Conservation (phyloP, 2,888 invertebrate genomes). For the Odontocerum albicorne region DNA sequence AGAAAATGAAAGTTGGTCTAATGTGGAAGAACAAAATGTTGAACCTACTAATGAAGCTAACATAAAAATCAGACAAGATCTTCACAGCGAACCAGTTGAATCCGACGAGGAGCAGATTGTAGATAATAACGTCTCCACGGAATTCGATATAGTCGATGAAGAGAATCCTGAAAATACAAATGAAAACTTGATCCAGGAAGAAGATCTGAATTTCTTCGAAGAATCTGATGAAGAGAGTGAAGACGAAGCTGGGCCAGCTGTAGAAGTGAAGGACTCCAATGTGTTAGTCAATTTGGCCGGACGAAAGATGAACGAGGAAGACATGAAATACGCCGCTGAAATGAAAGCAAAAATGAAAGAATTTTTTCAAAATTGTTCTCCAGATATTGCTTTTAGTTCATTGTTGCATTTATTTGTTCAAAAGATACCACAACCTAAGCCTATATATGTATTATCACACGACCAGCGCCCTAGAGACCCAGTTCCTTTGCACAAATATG, state of each 20-base stretch:
- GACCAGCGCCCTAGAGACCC: slow-evolving; percentile 11
- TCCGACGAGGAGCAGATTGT: background rate
- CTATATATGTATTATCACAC: slow-evolving; percentile 18
- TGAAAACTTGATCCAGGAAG: background rate
- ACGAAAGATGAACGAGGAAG: slow-evolving; percentile 9
- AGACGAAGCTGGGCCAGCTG: slow-evolving; percentile 2
- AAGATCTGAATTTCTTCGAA: background rate
- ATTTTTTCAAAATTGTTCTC: slow-evolving; percentile 21
- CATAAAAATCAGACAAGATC: background rate
- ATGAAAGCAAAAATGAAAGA: slow-evolving; percentile 28
- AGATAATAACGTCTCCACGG: background rate
- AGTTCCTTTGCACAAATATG: slow-evolving; percentile 9
- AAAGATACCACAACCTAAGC: slow-evolving; percentile 12
- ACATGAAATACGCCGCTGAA: slow-evolving; percentile 9
- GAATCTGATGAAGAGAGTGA: slow-evolving; percentile 18
- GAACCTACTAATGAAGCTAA: background rate
- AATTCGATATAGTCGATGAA: background rate
- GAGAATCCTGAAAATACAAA: slow-evolving; percentile 4
- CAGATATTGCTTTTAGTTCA: slow-evolving; percentile 12
- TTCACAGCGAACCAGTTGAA: background rate
- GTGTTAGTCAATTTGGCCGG: slow-evolving; percentile 15
- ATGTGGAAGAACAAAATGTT: background rate
- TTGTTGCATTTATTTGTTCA: slow-evolving; percentile 16
- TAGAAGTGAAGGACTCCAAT: slow-evolving; percentile 6
- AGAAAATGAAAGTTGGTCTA: slow-evolving; percentile 17